A percentile compares a stretch with the other conserved stretches of the same genome.
These are phyloP conservation scores for Melierax canorus DNA, from an alignment of 2,113 vertebrate species.

Conservation along the genomic window DNA sequence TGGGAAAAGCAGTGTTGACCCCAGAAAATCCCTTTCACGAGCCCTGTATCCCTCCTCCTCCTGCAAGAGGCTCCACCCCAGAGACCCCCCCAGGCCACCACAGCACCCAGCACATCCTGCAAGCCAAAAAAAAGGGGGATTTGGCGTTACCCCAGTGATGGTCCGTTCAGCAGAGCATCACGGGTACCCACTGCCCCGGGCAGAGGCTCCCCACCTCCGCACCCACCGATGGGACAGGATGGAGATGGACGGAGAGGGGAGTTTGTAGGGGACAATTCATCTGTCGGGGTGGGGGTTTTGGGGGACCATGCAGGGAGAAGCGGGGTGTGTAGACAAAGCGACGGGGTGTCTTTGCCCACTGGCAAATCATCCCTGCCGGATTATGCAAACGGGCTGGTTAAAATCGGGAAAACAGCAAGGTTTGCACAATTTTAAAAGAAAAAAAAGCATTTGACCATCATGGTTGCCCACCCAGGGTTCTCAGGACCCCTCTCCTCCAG, in stretches of 20 bases:
- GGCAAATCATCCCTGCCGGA: not conserved
- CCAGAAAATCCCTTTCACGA: not conserved
- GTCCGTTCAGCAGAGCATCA: not conserved
- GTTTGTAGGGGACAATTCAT: not conserved
- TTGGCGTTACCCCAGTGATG: not conserved
- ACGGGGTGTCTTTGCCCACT: accelerated
- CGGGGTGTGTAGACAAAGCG: accelerated
- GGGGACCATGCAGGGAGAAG: not conserved
- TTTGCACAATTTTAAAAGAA: no score
- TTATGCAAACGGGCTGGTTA: accelerated
- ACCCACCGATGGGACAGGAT: accelerated
- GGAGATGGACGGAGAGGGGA: not conserved
- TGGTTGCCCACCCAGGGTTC: accelerated
- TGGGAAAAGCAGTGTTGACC: not conserved
- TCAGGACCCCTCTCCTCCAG: not conserved
- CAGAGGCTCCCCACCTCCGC: not conserved
- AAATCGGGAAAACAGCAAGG: not conserved
- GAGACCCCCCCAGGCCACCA: accelerated
- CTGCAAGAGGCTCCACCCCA: not conserved
- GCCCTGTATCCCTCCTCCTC: not conserved
- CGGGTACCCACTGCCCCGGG: not conserved
- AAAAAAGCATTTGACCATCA: not conserved
- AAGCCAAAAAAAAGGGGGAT: not conserved
- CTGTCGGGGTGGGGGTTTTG: accelerated
- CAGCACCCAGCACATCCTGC: not conserved